Conservation (phyloP, 2,113 vertebrate species). For the Prolemur simus region DNA sequence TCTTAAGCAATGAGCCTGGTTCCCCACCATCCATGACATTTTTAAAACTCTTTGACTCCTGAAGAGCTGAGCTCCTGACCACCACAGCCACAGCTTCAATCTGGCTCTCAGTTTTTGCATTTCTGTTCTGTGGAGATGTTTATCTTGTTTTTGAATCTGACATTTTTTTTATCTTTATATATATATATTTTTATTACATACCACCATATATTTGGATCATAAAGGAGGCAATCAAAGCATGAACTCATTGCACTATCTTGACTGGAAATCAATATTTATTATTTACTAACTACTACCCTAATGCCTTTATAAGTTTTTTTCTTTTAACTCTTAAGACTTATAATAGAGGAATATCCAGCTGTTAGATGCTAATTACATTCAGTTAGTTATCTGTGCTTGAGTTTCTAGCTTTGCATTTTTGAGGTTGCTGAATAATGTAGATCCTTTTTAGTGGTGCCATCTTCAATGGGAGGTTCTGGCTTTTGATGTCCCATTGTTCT, state of each 20-base stretch:
- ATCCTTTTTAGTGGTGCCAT: background rate
- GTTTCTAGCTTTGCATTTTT: background rate
- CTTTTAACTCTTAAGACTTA: background rate
- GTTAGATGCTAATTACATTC: background rate
- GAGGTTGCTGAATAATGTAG: background rate
- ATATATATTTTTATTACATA: background rate
- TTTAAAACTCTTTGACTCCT: background rate
- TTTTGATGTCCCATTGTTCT: background rate
- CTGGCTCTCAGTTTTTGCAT: background rate
- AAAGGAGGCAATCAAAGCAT: background rate
- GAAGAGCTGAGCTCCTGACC: background rate
- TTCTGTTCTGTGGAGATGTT: background rate
- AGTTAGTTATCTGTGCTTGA: background rate
- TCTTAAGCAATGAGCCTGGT: background rate
- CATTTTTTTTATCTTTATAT: background rate
- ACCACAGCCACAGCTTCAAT: background rate
- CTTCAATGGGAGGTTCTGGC: constrained; percentile 4
- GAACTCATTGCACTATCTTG: background rate
- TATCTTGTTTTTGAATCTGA: background rate
- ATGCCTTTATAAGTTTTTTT: background rate
- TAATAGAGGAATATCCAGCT: background rate
- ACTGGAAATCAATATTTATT: background rate
- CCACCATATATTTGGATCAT: constrained; percentile 1
- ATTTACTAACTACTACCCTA: background rate
- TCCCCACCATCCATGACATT: background rate